Percentiles rank a stretch among this genome's conserved stretches.
Evolutionary conservation across 2,797 vertebrate species (phyloP).

Genomic region (Sciurus carolinensis): DNA sequence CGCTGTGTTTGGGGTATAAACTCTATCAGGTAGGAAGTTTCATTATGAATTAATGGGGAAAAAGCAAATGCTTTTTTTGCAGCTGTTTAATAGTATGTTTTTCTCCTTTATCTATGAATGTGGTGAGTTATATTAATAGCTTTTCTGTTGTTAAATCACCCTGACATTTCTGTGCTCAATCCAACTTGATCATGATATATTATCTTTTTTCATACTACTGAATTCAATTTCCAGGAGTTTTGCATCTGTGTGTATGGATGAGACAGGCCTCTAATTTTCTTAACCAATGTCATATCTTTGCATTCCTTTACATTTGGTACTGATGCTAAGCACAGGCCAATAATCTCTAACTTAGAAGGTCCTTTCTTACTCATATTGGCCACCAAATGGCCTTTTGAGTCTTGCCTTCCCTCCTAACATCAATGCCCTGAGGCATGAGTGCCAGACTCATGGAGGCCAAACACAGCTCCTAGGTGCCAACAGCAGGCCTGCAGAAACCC

Average conservation of each 20-base stretch:
- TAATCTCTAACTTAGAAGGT: not conserved
- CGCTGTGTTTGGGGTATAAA: slow-evolving; percentile 26
- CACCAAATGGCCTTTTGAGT: not conserved
- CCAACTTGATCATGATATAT: not conserved
- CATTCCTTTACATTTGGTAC: not conserved
- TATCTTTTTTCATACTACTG: not conserved
- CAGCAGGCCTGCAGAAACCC: not conserved
- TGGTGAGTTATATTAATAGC: slow-evolving; percentile 19
- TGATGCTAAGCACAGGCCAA: not conserved
- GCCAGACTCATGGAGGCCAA: not conserved
- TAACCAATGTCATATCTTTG: slow-evolving; percentile 13
- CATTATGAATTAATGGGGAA: slow-evolving; percentile 1
- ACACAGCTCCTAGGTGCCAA: not conserved
- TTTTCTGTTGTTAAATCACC: slow-evolving; percentile 66
- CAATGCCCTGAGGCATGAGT: not conserved
- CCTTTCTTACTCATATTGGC: not conserved
- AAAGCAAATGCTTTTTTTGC: slow-evolving; percentile 13
- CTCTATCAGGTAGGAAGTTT: slow-evolving; percentile 41
- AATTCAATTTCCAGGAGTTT: slow-evolving; percentile 54
- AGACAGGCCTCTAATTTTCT: slow-evolving; percentile 58
- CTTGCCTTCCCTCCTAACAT: not conserved
- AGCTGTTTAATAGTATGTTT: slow-evolving; percentile 9
- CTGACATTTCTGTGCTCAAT: not conserved
- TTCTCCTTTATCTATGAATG: slow-evolving; percentile 10
- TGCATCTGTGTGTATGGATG: not conserved